Percentiles rank a stretch among this genome's conserved stretches.
Evolutionary conservation across 92 coral and sea anemone species (phyloP).

Genomic region (Palythoa heliodiscus): DNA sequence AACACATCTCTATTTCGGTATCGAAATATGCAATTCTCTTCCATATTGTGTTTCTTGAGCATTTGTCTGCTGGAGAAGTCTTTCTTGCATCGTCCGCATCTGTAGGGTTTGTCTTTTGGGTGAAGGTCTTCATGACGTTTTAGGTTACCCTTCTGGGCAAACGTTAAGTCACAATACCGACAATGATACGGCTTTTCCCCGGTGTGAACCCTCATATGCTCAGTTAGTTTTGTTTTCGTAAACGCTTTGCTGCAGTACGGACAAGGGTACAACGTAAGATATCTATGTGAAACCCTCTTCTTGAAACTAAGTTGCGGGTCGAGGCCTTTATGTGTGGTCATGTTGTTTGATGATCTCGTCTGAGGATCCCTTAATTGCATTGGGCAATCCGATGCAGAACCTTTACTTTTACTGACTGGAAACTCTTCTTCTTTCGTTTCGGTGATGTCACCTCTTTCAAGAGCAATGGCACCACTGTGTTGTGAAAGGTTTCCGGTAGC

Average conservation of each 20-base stretch:
- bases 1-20: slow-evolving; percentile 5
- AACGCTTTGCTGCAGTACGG: slow-evolving; percentile 11
- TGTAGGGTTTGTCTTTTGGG: slow-evolving; percentile 35
- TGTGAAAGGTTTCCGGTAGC: not conserved
- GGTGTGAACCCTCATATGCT: slow-evolving; percentile 19
- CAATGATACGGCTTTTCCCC: slow-evolving; percentile 26
- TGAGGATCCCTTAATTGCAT: not conserved
- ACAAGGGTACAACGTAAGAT: slow-evolving; percentile 6
- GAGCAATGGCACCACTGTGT: not conserved
- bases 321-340: not conserved
- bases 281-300: not conserved
- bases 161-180: not conserved
- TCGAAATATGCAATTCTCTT: not conserved
- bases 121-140: slow-evolving; percentile 9
- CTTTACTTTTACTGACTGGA: not conserved
- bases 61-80: not conserved
- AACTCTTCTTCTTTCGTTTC: not conserved
- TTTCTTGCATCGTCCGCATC: slow-evolving; percentile 25
- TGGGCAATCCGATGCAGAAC: not conserved
- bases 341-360: not conserved
- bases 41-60: not conserved
- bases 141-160: slow-evolving; percentile 28
- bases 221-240: slow-evolving; percentile 24
- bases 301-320: not conserved
- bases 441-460: not conserved